Percentiles rank a stretch among this genome's conserved stretches.
phyloP scores from a whole-genome alignment of 2,888 invertebrate genomes.

The Aquatica leii region DNA sequence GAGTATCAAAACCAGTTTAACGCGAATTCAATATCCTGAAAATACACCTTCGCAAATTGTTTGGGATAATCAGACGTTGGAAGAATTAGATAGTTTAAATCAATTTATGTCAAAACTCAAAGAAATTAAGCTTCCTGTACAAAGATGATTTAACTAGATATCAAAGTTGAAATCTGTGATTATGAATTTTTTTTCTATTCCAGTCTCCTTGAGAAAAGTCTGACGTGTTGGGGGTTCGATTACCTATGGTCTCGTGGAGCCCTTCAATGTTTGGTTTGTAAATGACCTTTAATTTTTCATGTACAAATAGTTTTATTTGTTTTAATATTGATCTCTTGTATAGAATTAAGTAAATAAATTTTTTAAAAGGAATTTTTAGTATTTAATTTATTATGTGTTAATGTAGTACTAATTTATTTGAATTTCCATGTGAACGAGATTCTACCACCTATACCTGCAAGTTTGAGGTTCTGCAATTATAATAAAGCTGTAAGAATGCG shows the following conservation, averaged over 20 bases:
- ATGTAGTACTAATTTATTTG: constrained; percentile 35
- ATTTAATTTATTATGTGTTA: background rate
- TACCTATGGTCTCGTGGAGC: constrained; percentile 36
- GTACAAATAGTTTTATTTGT: constrained; percentile 7
- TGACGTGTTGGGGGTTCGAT: constrained; percentile 37
- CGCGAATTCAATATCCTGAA: constrained; percentile 20
- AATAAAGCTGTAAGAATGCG: too few relatives aligned
- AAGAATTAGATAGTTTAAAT: constrained; percentile 71
- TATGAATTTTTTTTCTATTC: constrained; percentile 59
- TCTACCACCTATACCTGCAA: too few relatives aligned
- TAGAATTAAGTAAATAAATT: constrained; percentile 15
- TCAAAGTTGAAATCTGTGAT: constrained; percentile 50
- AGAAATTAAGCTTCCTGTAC: constrained; percentile 63
- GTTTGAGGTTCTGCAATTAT: too few relatives aligned
- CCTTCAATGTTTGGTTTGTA: constrained; percentile 57
- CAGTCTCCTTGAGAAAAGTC: constrained; percentile 53
- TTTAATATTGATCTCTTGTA: background rate
- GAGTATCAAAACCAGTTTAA: constrained; percentile 47
- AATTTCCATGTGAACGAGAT: constrained; percentile 32
- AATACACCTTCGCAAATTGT: constrained; percentile 25
- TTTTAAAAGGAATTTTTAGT: constrained; percentile 13
- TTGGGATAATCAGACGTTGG: constrained; percentile 53
- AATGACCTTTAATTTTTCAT: constrained; percentile 27
- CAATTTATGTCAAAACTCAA: constrained; percentile 72
- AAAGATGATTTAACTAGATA: constrained; percentile 54